A percentile compares a stretch with the other conserved stretches of the same genome.
Evolutionary conservation across 30 jellyfish, hydroid and myxozoan species (phyloP).

Genomic region (Morbakka virulenta): DNA sequence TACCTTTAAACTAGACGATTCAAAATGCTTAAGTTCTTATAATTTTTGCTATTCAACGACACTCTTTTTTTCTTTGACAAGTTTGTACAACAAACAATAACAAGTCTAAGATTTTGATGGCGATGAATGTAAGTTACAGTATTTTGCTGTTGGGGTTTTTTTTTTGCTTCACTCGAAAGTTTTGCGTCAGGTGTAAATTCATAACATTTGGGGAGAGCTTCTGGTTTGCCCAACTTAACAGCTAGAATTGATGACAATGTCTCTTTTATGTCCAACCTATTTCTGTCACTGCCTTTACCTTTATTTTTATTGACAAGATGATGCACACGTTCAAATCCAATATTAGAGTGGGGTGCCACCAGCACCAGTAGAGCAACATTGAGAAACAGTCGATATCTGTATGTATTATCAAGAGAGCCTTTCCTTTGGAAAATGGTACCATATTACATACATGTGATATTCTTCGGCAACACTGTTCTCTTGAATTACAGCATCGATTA

Average conservation of each 20-base stretch:
- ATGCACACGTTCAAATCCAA: slow-evolving; percentile 34
- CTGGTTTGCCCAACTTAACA: slow-evolving; percentile 19
- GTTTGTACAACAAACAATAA: too few relatives aligned
- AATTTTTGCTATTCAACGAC: too few relatives aligned
- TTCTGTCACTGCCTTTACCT: slow-evolving; percentile 8
- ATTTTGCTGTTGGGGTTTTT: too few relatives aligned
- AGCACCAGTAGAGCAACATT: slow-evolving; percentile 23
- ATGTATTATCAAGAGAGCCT: slow-evolving; percentile 3
- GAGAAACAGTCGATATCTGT: slow-evolving; percentile 9
- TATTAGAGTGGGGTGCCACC: slow-evolving; percentile 39
- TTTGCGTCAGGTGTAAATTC: slow-evolving; percentile 2
- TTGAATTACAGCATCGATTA: too few relatives aligned
- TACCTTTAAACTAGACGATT: too few relatives aligned
- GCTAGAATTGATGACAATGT: slow-evolving; percentile 29
- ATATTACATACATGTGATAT: neutral
- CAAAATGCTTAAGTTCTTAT: too few relatives aligned
- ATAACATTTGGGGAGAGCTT: slow-evolving; percentile 5
- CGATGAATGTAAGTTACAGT: too few relatives aligned
- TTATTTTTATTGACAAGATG: slow-evolving; percentile 22
- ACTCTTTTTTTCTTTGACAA: too few relatives aligned
- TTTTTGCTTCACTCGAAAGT: slow-evolving; percentile 10
- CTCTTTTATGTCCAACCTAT: slow-evolving; percentile 21
- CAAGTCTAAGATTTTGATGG: too few relatives aligned
- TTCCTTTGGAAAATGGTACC: slow-evolving; percentile 4
- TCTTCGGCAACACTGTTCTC: too few relatives aligned